These are phyloP conservation scores for Megalops cyprinoides DNA, from an alignment of 2,797 vertebrate genomes.

Conservation along the genomic window DNA sequence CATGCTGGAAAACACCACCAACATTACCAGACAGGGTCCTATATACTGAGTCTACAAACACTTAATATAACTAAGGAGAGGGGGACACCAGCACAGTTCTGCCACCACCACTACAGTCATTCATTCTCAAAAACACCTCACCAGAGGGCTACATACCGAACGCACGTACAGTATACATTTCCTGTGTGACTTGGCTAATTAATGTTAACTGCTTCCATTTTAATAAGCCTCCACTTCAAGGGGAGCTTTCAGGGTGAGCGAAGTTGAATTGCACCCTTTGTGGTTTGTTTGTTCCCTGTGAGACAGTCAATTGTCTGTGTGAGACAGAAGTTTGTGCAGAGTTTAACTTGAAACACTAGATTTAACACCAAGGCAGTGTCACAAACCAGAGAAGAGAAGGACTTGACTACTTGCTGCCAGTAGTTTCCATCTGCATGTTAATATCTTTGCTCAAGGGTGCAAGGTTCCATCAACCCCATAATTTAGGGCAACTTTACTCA, in stretches of 20 bases:
- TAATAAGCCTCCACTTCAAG: slow-evolving; percentile 1
- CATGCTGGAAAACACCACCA: too few relatives aligned
- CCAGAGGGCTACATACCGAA: neutral
- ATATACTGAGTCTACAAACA: neutral
- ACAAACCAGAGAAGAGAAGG: too few relatives aligned
- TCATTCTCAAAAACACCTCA: neutral
- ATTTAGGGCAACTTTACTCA: too few relatives aligned
- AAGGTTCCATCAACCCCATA: too few relatives aligned
- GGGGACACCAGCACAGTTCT: neutral
- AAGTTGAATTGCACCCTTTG: slow-evolving; percentile 11
- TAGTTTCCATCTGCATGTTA: neutral
- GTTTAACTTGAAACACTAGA: slow-evolving; percentile 1
- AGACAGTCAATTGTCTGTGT: neutral
- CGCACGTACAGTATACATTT: neutral
- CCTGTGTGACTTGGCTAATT: neutral
- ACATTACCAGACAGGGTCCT: neutral
- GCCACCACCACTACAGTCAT: neutral
- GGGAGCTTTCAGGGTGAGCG: slow-evolving; percentile 8
- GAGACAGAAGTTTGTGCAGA: too few relatives aligned
- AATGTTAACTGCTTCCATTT: slow-evolving; percentile 9
- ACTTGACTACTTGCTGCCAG: neutral
- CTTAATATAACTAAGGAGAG: neutral
- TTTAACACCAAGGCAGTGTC: neutral
- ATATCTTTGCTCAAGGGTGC: too few relatives aligned
- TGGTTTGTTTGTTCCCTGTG: neutral